phyloP scores from a whole-genome alignment of 1,140 invertebrate genomes.

The Oppia nitens region DNA sequence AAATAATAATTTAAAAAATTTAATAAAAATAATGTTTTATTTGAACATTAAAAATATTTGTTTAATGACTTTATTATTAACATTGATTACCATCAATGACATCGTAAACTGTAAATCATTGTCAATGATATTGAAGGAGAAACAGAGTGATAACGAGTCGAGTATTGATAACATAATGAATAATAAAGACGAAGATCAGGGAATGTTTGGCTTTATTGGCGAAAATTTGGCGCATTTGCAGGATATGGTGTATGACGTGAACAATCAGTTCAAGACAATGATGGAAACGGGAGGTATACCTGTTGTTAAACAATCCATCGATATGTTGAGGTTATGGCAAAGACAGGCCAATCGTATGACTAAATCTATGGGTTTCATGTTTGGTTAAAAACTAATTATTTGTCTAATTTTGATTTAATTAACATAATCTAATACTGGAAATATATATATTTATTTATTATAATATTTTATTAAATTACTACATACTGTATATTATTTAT shows the following conservation, averaged over 20 bases:
- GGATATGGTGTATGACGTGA: neutral
- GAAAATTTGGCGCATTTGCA: neutral
- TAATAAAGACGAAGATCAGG: neutral
- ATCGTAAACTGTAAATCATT: too few relatives aligned
- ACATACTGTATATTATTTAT: too few relatives aligned
- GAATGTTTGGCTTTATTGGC: neutral
- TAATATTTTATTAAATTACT: too few relatives aligned
- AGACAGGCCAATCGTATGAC: neutral
- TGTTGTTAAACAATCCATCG: neutral
- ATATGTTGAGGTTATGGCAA: neutral
- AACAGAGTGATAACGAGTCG: neutral
- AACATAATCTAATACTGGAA: too few relatives aligned
- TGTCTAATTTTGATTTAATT: neutral
- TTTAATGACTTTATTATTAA: too few relatives aligned
- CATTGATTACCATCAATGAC: too few relatives aligned
- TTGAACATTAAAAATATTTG: too few relatives aligned
- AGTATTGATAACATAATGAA: neutral
- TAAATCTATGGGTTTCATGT: neutral
- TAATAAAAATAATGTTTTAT: too few relatives aligned
- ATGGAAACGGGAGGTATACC: neutral
- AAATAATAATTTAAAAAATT: too few relatives aligned
- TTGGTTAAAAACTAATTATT: neutral
- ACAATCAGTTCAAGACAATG: neutral
- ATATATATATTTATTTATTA: too few relatives aligned
- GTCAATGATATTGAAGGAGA: neutral